Evolutionary conservation across 2,888 invertebrate species (phyloP).

Genomic region (Scaptomyza reducta): DNA sequence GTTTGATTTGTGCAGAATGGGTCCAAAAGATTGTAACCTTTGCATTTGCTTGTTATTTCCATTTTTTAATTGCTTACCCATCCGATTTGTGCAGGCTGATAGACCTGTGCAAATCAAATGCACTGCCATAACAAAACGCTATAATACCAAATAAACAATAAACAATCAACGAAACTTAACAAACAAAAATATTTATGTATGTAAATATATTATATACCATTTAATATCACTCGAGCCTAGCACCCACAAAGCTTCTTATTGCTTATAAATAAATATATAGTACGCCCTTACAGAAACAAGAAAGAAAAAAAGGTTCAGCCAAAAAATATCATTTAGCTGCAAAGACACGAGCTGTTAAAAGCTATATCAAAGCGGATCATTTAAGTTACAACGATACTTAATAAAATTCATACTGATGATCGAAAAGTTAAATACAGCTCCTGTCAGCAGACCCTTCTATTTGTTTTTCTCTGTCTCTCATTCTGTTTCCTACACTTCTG

Average conservation of each 20-base stretch:
- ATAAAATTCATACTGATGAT: background rate
- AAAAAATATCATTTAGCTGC: conserved; percentile 78
- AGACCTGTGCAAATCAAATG: conserved; percentile 9
- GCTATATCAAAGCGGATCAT: background rate
- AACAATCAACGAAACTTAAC: conserved; percentile 20
- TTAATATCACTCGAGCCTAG: conserved; percentile 27
- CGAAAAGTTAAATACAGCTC: conserved; percentile 13
- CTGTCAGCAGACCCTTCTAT: conserved; percentile 12
- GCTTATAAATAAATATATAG: background rate
- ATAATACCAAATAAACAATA: conserved; percentile 33
- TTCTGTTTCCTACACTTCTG: background rate
- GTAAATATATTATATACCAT: conserved; percentile 21
- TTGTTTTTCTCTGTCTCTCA: background rate
- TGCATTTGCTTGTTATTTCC: conserved; percentile 57
- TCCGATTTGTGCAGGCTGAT: background rate
- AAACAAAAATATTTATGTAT: conserved; percentile 15
- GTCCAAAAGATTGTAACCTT: conserved; percentile 60
- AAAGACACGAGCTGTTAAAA: conserved; percentile 27
- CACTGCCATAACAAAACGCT: conserved; percentile 42
- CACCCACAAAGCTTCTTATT: conserved; percentile 48
- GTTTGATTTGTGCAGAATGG: conserved; percentile 43
- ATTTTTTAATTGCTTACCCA: conserved; percentile 37
- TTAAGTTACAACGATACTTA: background rate
- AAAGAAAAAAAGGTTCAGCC: conserved; percentile 75
- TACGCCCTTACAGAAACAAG: conserved; percentile 4